Percentiles rank a stretch among this genome's conserved stretches.
phyloP scores from a whole-genome alignment of 2,888 invertebrate genomes.

The Epistrophe grossulariae region DNA sequence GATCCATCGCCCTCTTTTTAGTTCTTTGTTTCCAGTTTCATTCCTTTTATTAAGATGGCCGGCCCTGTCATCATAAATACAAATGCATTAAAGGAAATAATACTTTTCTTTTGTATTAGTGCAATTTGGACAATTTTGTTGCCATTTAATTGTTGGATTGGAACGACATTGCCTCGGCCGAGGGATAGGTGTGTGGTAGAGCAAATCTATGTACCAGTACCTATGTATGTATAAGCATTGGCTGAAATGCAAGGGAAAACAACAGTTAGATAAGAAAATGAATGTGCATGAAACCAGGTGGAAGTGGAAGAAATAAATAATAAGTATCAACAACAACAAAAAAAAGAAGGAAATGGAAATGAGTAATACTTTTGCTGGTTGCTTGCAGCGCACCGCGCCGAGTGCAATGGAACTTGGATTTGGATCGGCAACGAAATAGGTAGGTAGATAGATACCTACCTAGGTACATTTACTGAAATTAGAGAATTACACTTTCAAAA shows the following conservation, averaged over 20 bases:
- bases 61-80: not conserved
- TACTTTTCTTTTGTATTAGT: conserved; percentile 38
- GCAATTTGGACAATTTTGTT: conserved; percentile 69
- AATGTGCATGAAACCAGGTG: conserved; percentile 68
- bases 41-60: not conserved
- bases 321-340: conserved; percentile 20
- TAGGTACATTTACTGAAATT: conserved; percentile 53
- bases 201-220: not conserved
- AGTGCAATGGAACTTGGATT: conserved; percentile 59
- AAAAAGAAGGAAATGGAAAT: conserved; percentile 50
- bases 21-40: not conserved
- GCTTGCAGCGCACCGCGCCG: conserved; percentile 12
- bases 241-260: conserved; percentile 45
- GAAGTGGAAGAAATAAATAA: conserved; percentile 35
- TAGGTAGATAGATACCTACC: too few relatives aligned
- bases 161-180: not conserved
- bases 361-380: conserved; percentile 39
- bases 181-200: not conserved
- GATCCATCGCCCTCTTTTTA: not conserved
- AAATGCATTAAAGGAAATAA: conserved; percentile 6
- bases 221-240: not conserved
- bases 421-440: conserved; percentile 4
- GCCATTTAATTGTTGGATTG: conserved; percentile 36
- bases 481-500: conserved; percentile 48
- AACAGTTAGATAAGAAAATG: conserved; percentile 65